phyloP scores from a whole-genome alignment of 2,113 vertebrate genomes.

The Fulmarus glacialis region DNA sequence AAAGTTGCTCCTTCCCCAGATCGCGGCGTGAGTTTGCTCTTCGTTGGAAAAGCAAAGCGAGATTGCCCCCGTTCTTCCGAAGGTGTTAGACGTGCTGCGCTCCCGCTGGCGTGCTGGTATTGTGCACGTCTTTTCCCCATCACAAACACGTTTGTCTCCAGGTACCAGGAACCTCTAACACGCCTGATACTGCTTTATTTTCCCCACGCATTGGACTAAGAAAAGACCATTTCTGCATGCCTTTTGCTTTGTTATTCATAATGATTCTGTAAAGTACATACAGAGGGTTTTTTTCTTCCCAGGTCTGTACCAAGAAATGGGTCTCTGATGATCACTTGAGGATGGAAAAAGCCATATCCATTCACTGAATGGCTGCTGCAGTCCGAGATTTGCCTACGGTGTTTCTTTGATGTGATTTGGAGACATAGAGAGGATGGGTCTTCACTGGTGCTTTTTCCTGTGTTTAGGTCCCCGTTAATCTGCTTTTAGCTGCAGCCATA shows the following conservation, averaged over 20 bases:
- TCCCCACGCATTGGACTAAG: no score
- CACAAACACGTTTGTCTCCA: background rate
- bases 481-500: background rate
- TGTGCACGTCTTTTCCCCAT: background rate
- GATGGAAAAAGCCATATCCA: background rate
- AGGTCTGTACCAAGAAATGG: background rate
- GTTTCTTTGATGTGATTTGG: background rate
- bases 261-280: background rate
- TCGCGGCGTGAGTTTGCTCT: rapidly evolving
- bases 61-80: background rate
- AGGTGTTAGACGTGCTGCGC: background rate
- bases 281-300: no score
- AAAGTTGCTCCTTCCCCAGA: background rate
- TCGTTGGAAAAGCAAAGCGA: background rate
- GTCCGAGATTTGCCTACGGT: background rate
- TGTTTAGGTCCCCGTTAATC: background rate
- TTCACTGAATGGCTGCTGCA: background rate
- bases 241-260: background rate
- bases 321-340: no score
- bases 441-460: background rate
- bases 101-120: background rate
- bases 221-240: background rate
- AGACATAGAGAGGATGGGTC: background rate
- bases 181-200: background rate
- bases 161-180: background rate